Conservation (phyloP, 1,140 invertebrate species). For the Marisa cornuarietis region DNA sequence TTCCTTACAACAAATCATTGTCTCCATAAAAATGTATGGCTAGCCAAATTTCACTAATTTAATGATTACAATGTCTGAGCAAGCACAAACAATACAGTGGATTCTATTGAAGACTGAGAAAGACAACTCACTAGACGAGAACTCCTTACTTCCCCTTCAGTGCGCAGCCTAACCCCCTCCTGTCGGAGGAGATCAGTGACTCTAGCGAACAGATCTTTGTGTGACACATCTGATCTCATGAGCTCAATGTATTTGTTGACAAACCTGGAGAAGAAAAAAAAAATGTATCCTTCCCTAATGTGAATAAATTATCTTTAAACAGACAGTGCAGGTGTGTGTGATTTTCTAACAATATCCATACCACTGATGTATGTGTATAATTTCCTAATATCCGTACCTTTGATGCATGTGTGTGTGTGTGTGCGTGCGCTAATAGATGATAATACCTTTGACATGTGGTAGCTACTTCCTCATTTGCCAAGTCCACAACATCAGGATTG, state of each 20-base stretch:
- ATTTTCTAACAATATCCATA: neutral
- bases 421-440: neutral
- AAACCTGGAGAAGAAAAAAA: constrained; percentile 2
- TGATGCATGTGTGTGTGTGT: constrained; percentile 1
- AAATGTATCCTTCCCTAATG: neutral
- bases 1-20: no score
- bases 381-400: neutral
- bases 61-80: neutral
- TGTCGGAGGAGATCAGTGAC: neutral
- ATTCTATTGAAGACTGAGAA: neutral
- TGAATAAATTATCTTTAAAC: neutral
- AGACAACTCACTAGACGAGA: neutral
- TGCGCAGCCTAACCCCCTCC: neutral
- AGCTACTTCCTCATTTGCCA: constrained; percentile 15
- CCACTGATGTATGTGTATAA: neutral
- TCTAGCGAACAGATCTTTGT: neutral
- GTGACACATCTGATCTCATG: neutral
- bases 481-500: constrained; percentile 28
- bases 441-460: constrained; percentile 24
- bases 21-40: no score
- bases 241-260: constrained; percentile 16
- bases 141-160: neutral
- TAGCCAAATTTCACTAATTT: no score
- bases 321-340: neutral
- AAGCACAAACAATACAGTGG: neutral